Conservation (phyloP, 2,888 invertebrate species). For the Meteorus cinctellus region DNA sequence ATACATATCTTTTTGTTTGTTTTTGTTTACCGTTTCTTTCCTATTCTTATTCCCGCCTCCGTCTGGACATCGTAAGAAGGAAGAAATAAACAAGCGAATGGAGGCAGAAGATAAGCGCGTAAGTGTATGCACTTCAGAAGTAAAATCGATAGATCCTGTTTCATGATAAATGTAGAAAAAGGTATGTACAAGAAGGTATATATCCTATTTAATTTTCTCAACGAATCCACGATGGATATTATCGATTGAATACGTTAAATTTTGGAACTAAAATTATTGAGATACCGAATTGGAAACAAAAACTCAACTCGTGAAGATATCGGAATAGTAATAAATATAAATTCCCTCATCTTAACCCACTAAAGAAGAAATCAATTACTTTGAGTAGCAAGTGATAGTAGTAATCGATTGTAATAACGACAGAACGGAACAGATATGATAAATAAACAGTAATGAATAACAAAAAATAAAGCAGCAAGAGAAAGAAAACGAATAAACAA, state of each 20-base stretch:
- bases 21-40: background rate
- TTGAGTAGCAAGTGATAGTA: no score
- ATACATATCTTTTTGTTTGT: background rate
- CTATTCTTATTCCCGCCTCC: background rate
- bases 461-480: background rate
- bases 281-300: background rate
- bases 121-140: background rate
- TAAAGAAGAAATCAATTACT: no score
- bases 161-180: background rate
- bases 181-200: background rate
- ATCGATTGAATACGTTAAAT: background rate
- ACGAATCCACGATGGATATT: background rate
- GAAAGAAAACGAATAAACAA: background rate
- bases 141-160: constrained; percentile 9
- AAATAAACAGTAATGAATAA: background rate
- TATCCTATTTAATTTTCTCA: background rate
- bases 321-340: background rate
- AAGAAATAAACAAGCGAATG: background rate
- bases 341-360: background rate
- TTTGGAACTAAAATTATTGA: background rate
- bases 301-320: background rate
- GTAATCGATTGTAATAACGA: no score
- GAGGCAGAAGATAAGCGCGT: background rate
- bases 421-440: no score
- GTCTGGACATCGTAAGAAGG: background rate